Conservation (phyloP, 2,797 vertebrate species). For the Danionella dracula region DNA sequence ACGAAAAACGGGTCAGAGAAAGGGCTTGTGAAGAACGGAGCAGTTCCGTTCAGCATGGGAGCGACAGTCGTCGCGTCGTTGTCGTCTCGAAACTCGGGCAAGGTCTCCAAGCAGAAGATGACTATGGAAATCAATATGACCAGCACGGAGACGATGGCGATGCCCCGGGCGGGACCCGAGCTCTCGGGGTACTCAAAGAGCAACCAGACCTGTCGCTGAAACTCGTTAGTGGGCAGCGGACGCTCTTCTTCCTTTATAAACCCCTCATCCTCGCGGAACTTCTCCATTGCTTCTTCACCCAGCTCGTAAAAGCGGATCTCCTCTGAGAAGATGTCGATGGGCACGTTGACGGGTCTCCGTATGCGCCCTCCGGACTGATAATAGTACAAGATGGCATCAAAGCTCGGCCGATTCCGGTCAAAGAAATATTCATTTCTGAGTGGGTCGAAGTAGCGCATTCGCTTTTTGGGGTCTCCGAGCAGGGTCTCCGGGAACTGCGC, state of each 20-base stretch:
- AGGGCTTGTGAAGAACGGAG: slow-evolving; percentile 62
- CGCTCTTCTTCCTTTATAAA: slow-evolving; percentile 97
- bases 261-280: slow-evolving; percentile 96
- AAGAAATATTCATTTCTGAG: slow-evolving; percentile 99
- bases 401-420: slow-evolving; percentile 94
- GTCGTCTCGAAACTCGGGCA: slow-evolving; percentile 93
- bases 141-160: slow-evolving; percentile 94
- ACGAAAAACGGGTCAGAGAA: slow-evolving; percentile 98
- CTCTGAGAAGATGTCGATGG: slow-evolving; percentile 97
- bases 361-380: slow-evolving; percentile 96
- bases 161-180: slow-evolving; percentile 90
- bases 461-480: slow-evolving; percentile 91
- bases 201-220: slow-evolving; percentile 96
- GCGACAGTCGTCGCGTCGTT: slow-evolving; percentile 61
- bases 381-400: slow-evolving; percentile 97
- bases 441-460: slow-evolving; percentile 96
- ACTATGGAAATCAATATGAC: slow-evolving; percentile 98
- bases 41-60: slow-evolving; percentile 64
- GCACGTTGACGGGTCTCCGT: slow-evolving; percentile 91
- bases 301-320: slow-evolving; percentile 98
- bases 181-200: slow-evolving; percentile 97
- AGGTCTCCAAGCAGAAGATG: slow-evolving; percentile 95
- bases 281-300: slow-evolving; percentile 97
- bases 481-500: slow-evolving; percentile 94
- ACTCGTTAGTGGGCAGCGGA: slow-evolving; percentile 87